A percentile compares a stretch with the other conserved stretches of the same genome.
Conservation (phyloP, 1,140 invertebrate genomes). For the Eupristina koningsbergeri region DNA sequence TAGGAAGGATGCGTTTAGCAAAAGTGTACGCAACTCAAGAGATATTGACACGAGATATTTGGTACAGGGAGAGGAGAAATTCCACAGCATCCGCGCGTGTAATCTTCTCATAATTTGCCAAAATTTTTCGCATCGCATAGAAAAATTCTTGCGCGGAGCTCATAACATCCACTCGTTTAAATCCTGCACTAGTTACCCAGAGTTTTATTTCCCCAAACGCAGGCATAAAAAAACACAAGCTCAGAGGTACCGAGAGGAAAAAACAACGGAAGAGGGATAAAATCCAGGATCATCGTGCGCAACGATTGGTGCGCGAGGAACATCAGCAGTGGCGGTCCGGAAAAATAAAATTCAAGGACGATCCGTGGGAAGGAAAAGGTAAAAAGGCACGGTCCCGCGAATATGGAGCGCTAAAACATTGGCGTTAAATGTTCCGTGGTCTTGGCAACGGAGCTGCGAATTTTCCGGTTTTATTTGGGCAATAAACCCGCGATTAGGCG, state of each 20-base stretch:
- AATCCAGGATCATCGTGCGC: constrained; percentile 1
- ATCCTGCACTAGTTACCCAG: constrained; percentile 32
- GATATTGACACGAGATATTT: too few species aligned
- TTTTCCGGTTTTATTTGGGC: constrained; percentile 50
- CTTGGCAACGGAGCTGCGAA: constrained; percentile 34
- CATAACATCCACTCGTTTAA: constrained; percentile 35
- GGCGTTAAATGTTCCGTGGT: constrained; percentile 48
- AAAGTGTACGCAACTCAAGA: neutral
- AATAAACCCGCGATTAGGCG: constrained; percentile 48
- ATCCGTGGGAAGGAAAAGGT: neutral
- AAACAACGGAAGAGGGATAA: neutral
- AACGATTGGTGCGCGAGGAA: neutral
- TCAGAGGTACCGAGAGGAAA: neutral
- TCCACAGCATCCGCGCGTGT: neutral
- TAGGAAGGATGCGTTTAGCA: neutral
- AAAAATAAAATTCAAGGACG: constrained; percentile 43
- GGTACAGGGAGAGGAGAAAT: neutral
- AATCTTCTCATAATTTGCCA: constrained; percentile 39
- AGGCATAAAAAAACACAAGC: neutral
- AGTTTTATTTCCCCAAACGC: constrained; percentile 34
- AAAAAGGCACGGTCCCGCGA: neutral
- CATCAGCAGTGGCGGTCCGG: neutral
- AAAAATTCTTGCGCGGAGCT: constrained; percentile 28
- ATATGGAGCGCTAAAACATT: constrained; percentile 35
- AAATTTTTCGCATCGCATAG: constrained; percentile 38